phyloP scores from a whole-genome alignment of 2,113 vertebrate genomes.

The Aramus guarauna region DNA sequence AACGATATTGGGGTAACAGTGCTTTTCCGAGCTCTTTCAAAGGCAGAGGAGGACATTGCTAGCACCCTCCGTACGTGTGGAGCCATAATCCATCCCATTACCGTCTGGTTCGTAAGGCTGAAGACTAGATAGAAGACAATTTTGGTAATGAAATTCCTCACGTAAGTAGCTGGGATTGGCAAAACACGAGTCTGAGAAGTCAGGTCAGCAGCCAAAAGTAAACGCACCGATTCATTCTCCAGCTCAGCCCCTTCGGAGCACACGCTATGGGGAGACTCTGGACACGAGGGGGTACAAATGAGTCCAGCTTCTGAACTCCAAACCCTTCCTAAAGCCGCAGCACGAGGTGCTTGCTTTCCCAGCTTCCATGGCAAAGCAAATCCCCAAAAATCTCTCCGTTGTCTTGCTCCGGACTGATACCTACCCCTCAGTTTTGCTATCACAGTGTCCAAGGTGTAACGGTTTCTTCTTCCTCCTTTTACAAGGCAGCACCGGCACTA shows the following conservation, averaged over 20 bases:
- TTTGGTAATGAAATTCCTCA: not conserved
- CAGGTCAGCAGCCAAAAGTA: not conserved
- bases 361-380: not conserved
- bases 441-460: not conserved
- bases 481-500: not conserved
- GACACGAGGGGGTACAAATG: not conserved
- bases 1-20: rapidly evolving
- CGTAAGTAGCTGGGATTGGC: not conserved
- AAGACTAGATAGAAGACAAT: not conserved
- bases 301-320: not conserved
- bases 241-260: not conserved
- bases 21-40: not conserved
- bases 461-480: not conserved
- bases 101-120: not conserved
- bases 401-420: not conserved
- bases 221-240: not conserved
- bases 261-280: rapidly evolving
- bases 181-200: not conserved
- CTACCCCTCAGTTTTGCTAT: not conserved
- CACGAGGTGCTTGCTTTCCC: not conserved
- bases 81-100: not conserved
- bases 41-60: not conserved
- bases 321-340: not conserved
- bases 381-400: not conserved
- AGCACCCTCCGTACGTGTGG: not conserved